Evolutionary conservation across 2,113 vertebrate species (phyloP), one percentile per base, ranked within the genome.

Genomic region (Siphamia tubifer): DNA sequence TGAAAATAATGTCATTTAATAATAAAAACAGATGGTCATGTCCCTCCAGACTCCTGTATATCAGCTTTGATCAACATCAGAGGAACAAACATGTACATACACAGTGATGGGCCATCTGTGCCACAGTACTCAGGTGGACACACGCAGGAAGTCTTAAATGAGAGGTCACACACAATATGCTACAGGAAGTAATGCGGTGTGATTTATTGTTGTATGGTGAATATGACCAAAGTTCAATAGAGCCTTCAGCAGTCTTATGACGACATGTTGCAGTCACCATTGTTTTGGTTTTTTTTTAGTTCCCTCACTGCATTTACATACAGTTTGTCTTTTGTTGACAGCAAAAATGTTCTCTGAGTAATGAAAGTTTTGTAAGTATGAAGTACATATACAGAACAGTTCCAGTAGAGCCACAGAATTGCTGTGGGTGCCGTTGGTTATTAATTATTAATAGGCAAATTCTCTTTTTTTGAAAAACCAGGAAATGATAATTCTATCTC

Each of bases 21-120:
- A 61, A 68, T 67, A 40, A 78, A 6, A 72, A 72, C 86, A 81
- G 71, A 82, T 82, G 75, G 64, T 53, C 23, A 1, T 35, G 68
- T 78, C 71, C 63, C 39, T 67, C 23, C 57, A 79, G 56, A 63
- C 66, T 57, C 51, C 44, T 31, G 52, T 57, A 4, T 58, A 75
- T 81, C 77, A 68, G 67, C 67, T 78, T 71, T 70, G 72, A 83
- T 86, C 57, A 86, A 68, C 82, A 74, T 83, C 68, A 52, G 39
- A 54, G 38, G 43, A 39, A 53, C 45, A 35, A 39, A 49, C 17
- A 63, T 5, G n/a, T 27, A 52, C 48, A 31, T 20, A 31, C 32
- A 58, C 70, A 72, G 34, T 54, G 28, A 58, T 45, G 5, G 60
- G 42, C 83, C 84, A 73, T 87, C 62, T 88, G 77, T 57, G 74